phyloP scores from a whole-genome alignment of 2,113 vertebrate genomes.

The Heliornis fulica region DNA sequence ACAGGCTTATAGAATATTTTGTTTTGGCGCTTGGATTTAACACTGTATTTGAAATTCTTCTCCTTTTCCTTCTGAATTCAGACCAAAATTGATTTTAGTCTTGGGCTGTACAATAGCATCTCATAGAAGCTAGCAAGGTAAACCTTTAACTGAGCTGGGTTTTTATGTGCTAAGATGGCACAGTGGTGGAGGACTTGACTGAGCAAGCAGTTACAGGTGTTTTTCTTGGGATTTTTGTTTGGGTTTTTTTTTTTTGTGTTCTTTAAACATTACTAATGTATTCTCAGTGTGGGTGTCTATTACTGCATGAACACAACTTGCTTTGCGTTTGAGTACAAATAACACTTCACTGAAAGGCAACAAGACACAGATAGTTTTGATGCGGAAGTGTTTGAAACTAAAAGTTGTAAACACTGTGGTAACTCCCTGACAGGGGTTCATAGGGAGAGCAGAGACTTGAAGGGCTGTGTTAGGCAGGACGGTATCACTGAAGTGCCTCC shows the following conservation, averaged over 20 bases:
- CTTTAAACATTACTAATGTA: background rate
- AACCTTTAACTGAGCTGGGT: background rate
- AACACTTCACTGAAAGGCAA: background rate
- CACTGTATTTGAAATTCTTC: background rate
- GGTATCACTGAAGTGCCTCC: background rate
- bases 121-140: conserved; percentile 3
- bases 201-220: background rate
- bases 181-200: background rate
- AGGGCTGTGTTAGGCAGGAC: background rate
- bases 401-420: background rate
- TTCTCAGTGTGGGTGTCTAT: background rate
- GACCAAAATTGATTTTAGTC: background rate
- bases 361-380: background rate
- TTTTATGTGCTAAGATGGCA: background rate
- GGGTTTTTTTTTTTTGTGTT: background rate
- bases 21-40: background rate
- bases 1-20: background rate
- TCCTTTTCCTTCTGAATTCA: background rate
- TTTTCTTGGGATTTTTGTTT: background rate
- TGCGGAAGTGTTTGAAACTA: background rate
- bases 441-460: background rate
- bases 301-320: background rate
- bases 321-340: background rate
- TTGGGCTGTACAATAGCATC: background rate
- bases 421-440: background rate